A percentile compares a stretch with the other conserved stretches of the same genome.
Evolutionary conservation across 2,888 invertebrate species (phyloP).

Genomic region (Reticulitermes lucifugus): DNA sequence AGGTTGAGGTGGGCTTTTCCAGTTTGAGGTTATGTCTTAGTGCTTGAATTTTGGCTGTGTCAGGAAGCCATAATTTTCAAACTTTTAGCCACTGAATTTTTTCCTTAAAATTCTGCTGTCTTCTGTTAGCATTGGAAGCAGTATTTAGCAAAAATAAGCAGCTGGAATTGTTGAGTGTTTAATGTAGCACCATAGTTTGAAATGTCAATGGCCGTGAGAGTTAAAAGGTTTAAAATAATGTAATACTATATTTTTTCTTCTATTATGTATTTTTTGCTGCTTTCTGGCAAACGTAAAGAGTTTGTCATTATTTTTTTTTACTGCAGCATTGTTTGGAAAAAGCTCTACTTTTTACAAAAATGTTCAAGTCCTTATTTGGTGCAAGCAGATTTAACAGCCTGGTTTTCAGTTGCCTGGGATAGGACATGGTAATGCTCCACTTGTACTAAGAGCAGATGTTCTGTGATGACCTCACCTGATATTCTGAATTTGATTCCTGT

Average conservation of each 20-base stretch:
- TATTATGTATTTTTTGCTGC: neutral
- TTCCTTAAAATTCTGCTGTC: neutral
- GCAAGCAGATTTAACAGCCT: neutral
- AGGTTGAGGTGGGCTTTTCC: neutral
- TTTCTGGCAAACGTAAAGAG: neutral
- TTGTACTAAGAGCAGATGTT: neutral
- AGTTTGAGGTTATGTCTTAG: neutral
- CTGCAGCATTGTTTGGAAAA: neutral
- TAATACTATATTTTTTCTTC: neutral
- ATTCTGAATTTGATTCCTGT: neutral
- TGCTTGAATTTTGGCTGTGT: neutral
- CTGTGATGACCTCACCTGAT: neutral
- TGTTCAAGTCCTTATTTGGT: neutral
- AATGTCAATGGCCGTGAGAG: neutral
- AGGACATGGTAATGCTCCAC: neutral
- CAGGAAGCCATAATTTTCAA: neutral
- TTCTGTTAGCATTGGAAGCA: neutral
- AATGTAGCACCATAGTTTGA: no score
- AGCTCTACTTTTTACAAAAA: neutral
- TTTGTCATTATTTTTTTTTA: conserved; percentile 1
- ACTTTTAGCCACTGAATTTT: neutral
- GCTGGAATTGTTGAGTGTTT: no score
- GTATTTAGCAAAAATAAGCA: neutral
- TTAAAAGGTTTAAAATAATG: neutral
- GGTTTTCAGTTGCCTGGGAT: neutral